A percentile compares a stretch with the other conserved stretches of the same genome.
Evolutionary conservation across 2,888 invertebrate species (phyloP).

Genomic region (Polydesmus complanatus): DNA sequence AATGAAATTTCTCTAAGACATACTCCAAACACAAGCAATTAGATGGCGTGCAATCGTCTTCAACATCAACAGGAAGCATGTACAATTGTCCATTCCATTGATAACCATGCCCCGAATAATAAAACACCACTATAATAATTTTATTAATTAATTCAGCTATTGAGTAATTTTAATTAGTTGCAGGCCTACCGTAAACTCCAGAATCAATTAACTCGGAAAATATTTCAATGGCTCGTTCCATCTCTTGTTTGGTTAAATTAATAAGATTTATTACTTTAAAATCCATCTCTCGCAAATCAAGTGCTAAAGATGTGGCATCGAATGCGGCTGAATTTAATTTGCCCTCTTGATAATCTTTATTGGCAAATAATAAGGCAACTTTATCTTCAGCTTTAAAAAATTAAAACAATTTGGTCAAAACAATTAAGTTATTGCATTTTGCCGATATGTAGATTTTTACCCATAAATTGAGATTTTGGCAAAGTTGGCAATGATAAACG

Average conservation of each 20-base stretch:
- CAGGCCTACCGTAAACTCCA: neutral
- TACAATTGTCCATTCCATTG: neutral
- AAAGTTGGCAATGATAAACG: neutral
- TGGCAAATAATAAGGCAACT: slow-evolving; percentile 8
- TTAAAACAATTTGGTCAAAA: neutral
- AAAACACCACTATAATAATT: slow-evolving; percentile 6
- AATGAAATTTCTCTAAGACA: slow-evolving; percentile 3
- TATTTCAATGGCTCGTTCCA: slow-evolving; percentile 2
- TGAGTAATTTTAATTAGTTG: neutral
- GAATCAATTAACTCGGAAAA: slow-evolving; percentile 7
- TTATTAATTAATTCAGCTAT: neutral
- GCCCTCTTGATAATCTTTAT: neutral
- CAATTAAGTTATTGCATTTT: neutral
- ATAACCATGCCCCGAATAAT: slow-evolving; percentile 12
- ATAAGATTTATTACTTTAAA: slow-evolving; percentile 7
- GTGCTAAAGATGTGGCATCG: neutral
- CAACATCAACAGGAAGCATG: slow-evolving; percentile 6
- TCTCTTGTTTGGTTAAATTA: slow-evolving; percentile 6
- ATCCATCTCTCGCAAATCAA: neutral
- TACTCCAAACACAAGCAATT: slow-evolving; percentile 2
- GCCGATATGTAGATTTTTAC: neutral
- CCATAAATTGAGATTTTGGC: neutral
- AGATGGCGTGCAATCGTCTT: neutral
- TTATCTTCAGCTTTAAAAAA: slow-evolving; percentile 7
- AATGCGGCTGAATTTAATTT: neutral